Evolutionary conservation across 2,888 invertebrate genomes (phyloP), one percentile per base, ranked within the genome.

Genomic region (Corythucha ciliata): DNA sequence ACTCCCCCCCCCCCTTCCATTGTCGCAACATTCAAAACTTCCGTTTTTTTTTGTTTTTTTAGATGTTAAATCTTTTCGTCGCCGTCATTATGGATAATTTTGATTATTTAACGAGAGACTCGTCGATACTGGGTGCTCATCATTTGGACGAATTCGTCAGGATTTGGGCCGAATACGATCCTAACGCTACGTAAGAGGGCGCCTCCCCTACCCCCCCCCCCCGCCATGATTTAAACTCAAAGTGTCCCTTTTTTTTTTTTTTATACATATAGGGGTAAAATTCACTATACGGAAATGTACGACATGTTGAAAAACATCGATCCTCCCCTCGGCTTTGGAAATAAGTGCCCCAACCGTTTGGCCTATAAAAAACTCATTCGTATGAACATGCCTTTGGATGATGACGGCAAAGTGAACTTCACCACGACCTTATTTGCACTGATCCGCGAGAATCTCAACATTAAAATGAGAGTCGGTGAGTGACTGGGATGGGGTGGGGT

Each of bases 61-160:
- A 89, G 88, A 98, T 98, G 97, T 80, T 98, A 72, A 98, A 98
- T 78, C 81, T 98, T 70, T 99, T 98, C 80, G 98, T 98, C 68
- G 98, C 98, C 68, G 98, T 99, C 70, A 99, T 99, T 72, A 99
- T 99, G 98, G 98, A 99, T 76, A 99, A 99, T 75, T 99, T 99
- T 71, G 98, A 99, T 77, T 99, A 99, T 74, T 75, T 99, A 67
- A 99, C 98, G 57, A 79, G 98, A 71, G 98, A 99, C 75, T 96
- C 96, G 63, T 97, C 96, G 68, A 99, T 99, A 70, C 79, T 99
- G 69, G 98, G 98, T 57, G 98, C 98, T 63, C 98, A 99, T 81
- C 98, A 99, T 77, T 81, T 99, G 67, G 98, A 99, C 73, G 98
- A 99, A 76, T 99, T 94, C 74, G 93, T 94, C 64, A 79, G 98